phyloP scores from a whole-genome alignment of 2,113 vertebrate genomes.

The Rhabdornis inornatus region DNA sequence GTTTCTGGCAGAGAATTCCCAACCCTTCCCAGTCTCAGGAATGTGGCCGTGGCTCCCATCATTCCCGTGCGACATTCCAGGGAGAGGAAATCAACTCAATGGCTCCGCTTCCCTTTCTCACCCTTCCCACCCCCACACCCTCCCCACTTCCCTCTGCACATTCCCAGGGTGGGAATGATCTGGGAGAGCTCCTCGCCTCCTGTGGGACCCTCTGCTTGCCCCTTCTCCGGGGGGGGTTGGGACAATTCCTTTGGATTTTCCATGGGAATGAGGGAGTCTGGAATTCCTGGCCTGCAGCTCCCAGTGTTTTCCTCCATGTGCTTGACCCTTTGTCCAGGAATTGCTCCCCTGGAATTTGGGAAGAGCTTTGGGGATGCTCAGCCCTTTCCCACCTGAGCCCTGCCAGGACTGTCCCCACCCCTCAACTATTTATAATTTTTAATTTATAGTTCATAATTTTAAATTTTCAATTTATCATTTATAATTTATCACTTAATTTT shows the following conservation, averaged over 20 bases:
- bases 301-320: accelerated
- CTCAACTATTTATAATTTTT: neutral
- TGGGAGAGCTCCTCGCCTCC: neutral
- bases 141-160: neutral
- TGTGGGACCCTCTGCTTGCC: neutral
- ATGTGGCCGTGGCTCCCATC: no score
- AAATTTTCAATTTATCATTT: no score
- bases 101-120: neutral
- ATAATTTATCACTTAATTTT: no score
- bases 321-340: neutral
- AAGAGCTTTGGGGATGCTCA: neutral
- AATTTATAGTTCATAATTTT: neutral
- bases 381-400: neutral
- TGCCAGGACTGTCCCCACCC: neutral
- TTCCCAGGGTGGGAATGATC: neutral
- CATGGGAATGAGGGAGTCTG: neutral
- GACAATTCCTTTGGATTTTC: neutral
- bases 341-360: neutral
- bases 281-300: neutral
- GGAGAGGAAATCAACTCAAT: accelerated
- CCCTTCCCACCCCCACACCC: accelerated
- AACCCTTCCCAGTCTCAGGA: neutral
- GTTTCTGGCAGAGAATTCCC: neutral
- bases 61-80: neutral
- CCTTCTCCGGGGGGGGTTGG: accelerated